Base-by-base conservation (phyloP, 2,797 vertebrate genomes). In the Delichon dasypus region DNA sequence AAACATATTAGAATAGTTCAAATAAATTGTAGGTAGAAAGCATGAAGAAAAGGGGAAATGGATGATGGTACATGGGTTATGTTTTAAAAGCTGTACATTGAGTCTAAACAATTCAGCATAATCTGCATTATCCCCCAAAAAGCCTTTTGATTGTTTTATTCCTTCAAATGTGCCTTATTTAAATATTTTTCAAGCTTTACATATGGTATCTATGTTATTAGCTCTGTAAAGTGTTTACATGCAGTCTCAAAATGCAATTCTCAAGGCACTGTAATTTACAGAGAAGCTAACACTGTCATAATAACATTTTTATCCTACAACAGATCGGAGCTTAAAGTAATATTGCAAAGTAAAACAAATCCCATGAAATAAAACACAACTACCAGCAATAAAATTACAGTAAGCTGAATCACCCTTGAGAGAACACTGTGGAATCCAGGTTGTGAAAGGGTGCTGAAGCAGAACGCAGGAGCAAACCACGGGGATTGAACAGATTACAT, bases 111-210 rank as follows among this genome's bases (percentile, higher is more conserved):
- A 93, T 94, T 96, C 94, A 93, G 74, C 82, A 87, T 91, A 88
- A 96, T 96, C 92, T 95, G 95, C 93, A 86, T 97, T 96, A 97
- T 97, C 65, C 91, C 79, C 85, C 91, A 48, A 73, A 95, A 97
- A 96, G 95, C 90, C 94, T 96, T 94, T 88, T 92, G 94, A 97
- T 97, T 95, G 93, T 96, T 97, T 96, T 95, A 96, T 78, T 93
- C 83, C 81, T 97, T 88, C 93, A 97, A 90, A 95, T 93, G 70
- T 90, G 83, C 67, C 93, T 72, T 94, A 94, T 92, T 97, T 96
- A 96, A 96, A 91, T 96, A 87, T 91, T 94, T 79, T 94, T 93
- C 90, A 80, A 87, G 88, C 75, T 88, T 95, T 94, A 95, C 77
- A 82, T 85, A 62, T 30, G n/a, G 93, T 70, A 80, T 94, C 91